Base-by-base conservation (phyloP, 2,113 vertebrate genomes). In the Papio anubis region DNA sequence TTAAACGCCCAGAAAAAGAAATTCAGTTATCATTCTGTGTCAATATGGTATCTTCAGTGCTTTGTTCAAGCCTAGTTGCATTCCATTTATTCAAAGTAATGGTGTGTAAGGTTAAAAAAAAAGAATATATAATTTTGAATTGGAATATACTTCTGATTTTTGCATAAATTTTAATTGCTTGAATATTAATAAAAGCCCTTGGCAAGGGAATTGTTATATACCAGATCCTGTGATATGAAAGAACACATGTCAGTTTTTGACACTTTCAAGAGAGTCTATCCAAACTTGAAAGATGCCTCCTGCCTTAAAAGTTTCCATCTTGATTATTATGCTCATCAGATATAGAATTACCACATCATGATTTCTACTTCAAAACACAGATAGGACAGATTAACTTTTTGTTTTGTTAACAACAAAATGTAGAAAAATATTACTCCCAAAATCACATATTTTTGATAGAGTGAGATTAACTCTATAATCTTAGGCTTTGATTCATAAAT, bases 151-250 rank as follows among this genome's bases (percentile, higher is more conserved):
- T 78, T 93, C 61, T 66, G 17, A 55, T 66, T 45, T 52, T 64
- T 80, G 68, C 16, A 73, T 57, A 90, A 73, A 79, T 92, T 97
- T 94, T 73, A 50, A 23, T n/a, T 66, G 40, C 32, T 93, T 87
- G 35, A 97, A 82, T 72, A 87, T 79, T 78, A 73, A 83, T 82
- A 73, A 43, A 95, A 91, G 6, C 43, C 8, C 35, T 96, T 96
- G 90, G 84, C 85, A 88, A 59, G 0, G 20, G 48, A 85, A 68
- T 73, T 84, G 5, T 17, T 70, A 25, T 61, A 38, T n/a, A n/a
- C 57, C 57, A 92, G 48, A 75, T 43, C 18, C 5, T 80, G 32
- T 57, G 73, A n/a, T 40, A 73, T 55, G 21, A 50, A 86, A 84
- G 21, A 59, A 18, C 9, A 70, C 32, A 50, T 18, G 16, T 66